Evolutionary conservation across 2,797 vertebrate genomes (phyloP).

Genomic region (Betta splendens): DNA sequence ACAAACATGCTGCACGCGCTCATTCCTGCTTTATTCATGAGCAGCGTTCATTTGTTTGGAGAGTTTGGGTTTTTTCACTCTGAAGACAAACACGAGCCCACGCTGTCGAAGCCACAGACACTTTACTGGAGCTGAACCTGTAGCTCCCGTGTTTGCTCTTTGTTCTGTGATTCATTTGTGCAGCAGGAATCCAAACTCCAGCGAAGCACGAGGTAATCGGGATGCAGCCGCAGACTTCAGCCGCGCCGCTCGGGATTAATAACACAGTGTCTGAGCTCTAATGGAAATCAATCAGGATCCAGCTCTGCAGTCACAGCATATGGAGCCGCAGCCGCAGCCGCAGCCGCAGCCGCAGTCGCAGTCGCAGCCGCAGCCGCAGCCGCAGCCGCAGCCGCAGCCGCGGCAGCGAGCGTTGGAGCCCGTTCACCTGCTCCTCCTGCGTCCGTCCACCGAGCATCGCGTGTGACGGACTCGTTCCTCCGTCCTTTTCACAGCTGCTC

Average conservation of each 20-base stretch:
- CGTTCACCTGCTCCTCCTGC: constrained; percentile 42
- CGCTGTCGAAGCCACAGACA: not conserved
- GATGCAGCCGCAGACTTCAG: too few species aligned
- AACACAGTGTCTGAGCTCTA: constrained; percentile 38
- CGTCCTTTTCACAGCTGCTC: constrained; percentile 17
- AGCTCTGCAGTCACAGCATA: constrained; percentile 44
- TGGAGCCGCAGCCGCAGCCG: constrained; percentile 38
- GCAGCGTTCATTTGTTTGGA: not conserved
- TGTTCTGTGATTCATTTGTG: not conserved
- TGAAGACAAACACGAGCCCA: not conserved
- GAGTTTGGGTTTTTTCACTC: not conserved
- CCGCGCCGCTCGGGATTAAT: constrained; percentile 46
- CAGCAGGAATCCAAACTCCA: too few species aligned
- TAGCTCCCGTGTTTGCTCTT: not conserved
- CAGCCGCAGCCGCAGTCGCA: constrained; percentile 14
- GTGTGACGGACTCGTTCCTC: too few species aligned
- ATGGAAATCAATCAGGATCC: constrained; percentile 57
- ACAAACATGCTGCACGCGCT: not conserved
- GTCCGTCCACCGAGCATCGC: too few species aligned
- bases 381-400: constrained; percentile 1
- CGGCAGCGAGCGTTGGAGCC: constrained; percentile 15
- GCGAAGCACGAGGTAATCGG: too few species aligned
- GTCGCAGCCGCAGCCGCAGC: constrained; percentile 14
- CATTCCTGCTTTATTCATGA: not conserved
- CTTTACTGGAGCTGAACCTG: not conserved